phyloP scores from a whole-genome alignment of 2,888 invertebrate species.

The Oxyscelio sp. region DNA sequence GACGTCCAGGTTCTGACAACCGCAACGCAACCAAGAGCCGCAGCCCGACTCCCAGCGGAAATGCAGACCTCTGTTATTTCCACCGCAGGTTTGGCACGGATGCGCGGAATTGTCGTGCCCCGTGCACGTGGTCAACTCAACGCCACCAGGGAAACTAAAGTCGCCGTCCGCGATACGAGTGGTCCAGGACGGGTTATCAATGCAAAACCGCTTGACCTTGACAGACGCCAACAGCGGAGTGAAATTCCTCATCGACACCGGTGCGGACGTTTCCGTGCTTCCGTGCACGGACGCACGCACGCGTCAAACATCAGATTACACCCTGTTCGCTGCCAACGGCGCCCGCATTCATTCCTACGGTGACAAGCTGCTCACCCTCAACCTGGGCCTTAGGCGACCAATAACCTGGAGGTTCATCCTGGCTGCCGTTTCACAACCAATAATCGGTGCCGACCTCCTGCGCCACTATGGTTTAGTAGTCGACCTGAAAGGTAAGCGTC shows the following conservation, averaged over 20 bases:
- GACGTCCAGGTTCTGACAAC: no score
- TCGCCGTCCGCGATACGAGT: neutral
- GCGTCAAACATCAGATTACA: slow-evolving; percentile 27
- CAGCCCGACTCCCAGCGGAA: no score
- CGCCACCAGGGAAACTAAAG: slow-evolving; percentile 5
- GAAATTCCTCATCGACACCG: slow-evolving; percentile 40
- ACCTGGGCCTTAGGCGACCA: slow-evolving; percentile 79
- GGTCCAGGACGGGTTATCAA: neutral
- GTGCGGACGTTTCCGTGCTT: slow-evolving; percentile 22
- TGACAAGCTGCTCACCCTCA: slow-evolving; percentile 55
- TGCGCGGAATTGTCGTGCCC: neutral
- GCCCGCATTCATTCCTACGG: slow-evolving; percentile 82
- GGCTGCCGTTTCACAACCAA: no score
- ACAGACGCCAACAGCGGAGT: slow-evolving; percentile 5
- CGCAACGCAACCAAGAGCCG: no score
- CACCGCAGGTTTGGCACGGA: neutral
- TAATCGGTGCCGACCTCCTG: no score
- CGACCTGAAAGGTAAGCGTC: no score
- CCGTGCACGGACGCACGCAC: neutral
- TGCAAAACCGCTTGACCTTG: neutral
- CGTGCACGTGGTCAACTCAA: neutral
- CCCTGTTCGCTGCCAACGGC: slow-evolving; percentile 82
- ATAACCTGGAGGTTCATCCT: slow-evolving; percentile 75
- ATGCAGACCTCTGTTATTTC: neutral
- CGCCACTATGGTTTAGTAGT: no score